Percentiles rank a stretch among this genome's conserved stretches.
phyloP scores from a whole-genome alignment of 1,140 invertebrate genomes.

The Aphis gossypii region DNA sequence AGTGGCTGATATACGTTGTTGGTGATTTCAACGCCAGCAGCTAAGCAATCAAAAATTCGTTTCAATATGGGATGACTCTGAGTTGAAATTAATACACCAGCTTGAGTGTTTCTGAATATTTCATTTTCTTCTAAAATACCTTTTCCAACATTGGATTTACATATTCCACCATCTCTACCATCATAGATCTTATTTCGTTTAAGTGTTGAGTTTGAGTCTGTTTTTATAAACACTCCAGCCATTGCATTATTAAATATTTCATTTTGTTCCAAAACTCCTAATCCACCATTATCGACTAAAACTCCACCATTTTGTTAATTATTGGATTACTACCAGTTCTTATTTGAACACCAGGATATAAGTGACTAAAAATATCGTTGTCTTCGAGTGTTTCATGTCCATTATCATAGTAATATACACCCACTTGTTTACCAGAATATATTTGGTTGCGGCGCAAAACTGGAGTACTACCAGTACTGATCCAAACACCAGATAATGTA shows the following conservation, averaged over 20 bases:
- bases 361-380: slow-evolving; percentile 80
- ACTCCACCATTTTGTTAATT: slow-evolving; percentile 99
- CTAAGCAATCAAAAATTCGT: slow-evolving; percentile 95
- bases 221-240: slow-evolving; percentile 99
- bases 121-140: slow-evolving; percentile 96
- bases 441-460: slow-evolving; percentile 94
- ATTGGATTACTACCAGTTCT: slow-evolving; percentile 98
- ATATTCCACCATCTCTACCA: slow-evolving; percentile 96
- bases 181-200: slow-evolving; percentile 98
- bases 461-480: slow-evolving; percentile 92
- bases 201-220: slow-evolving; percentile 93
- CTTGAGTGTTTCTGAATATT: slow-evolving; percentile 98
- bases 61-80: slow-evolving; percentile 94
- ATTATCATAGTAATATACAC: slow-evolving; percentile 99
- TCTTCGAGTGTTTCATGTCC: slow-evolving; percentile 80
- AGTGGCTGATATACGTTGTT: slow-evolving; percentile 95
- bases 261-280: slow-evolving; percentile 94
- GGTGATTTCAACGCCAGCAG: slow-evolving; percentile 98
- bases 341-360: slow-evolving; percentile 75
- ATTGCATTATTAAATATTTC: slow-evolving; percentile 99
- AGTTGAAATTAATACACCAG: slow-evolving; percentile 96
- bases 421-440: slow-evolving; percentile 96
- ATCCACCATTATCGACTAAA: slow-evolving; percentile 95
- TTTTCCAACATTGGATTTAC: slow-evolving; percentile 98
- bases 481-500: slow-evolving; percentile 98